Conservation (phyloP, 1,140 invertebrate genomes). For the Antheraea pernyi region DNA sequence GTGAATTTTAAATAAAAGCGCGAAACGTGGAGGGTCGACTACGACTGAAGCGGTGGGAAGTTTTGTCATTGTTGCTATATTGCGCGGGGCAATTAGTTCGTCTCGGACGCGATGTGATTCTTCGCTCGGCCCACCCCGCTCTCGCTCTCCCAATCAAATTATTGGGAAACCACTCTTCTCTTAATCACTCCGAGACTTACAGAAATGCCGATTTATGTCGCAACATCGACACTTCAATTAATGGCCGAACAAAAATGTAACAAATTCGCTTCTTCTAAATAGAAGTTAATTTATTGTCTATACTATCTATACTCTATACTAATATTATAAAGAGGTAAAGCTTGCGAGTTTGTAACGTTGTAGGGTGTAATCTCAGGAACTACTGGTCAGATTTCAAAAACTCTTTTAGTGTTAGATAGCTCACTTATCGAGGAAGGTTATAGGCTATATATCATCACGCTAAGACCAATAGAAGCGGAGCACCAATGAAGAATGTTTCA, state of each 20-base stretch:
- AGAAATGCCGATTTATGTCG: slow-evolving; percentile 53
- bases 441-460: too few relatives aligned
- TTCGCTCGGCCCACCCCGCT: slow-evolving; percentile 36
- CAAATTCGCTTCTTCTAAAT: neutral
- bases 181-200: slow-evolving; percentile 48
- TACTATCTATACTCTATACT: too few relatives aligned
- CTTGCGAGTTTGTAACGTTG: too few relatives aligned
- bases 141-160: slow-evolving; percentile 64
- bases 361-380: too few relatives aligned
- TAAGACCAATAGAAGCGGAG: too few relatives aligned
- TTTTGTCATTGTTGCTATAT: slow-evolving; percentile 78
- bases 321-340: too few relatives aligned
- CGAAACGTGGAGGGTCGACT: slow-evolving; percentile 55
- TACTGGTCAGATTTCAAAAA: too few relatives aligned
- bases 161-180: slow-evolving; percentile 40
- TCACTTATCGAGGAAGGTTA: too few relatives aligned
- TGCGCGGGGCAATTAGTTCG: slow-evolving; percentile 73
- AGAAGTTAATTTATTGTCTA: neutral
- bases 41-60: slow-evolving; percentile 54
- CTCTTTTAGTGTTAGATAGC: too few relatives aligned
- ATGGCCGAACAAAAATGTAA: slow-evolving; percentile 42
- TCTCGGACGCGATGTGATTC: slow-evolving; percentile 51
- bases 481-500: too few relatives aligned
- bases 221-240: slow-evolving; percentile 63
- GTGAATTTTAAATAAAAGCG: slow-evolving; percentile 76